Evolutionary conservation across 2,797 vertebrate genomes (phyloP).

Genomic region (Cryptoprocta ferox): DNA sequence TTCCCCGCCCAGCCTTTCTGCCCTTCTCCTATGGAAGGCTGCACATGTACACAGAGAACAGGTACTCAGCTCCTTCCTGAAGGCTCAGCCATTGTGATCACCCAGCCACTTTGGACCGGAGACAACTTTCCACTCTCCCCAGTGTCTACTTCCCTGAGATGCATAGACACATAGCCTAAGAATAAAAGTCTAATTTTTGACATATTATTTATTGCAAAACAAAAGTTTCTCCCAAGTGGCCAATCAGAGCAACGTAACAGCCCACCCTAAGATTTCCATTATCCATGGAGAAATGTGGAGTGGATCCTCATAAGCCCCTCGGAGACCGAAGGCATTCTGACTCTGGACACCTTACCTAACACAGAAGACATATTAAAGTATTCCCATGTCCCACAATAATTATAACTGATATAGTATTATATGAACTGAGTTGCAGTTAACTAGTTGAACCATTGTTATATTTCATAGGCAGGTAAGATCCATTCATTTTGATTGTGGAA

Average conservation of each 20-base stretch:
- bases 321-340: not conserved
- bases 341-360: not conserved
- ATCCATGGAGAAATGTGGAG: not conserved
- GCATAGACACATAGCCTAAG: not conserved
- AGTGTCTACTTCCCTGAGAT: not conserved
- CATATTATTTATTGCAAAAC: not conserved
- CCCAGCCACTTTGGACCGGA: not conserved
- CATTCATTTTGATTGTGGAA: not conserved
- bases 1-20: not conserved
- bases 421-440: not conserved
- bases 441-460: not conserved
- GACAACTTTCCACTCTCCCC: not conserved
- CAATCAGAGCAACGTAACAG: not conserved
- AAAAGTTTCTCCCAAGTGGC: not conserved
- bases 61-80: not conserved
- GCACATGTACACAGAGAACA: too few relatives aligned
- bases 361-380: too few relatives aligned
- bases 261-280: not conserved
- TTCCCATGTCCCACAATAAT: not conserved
- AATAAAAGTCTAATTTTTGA: not conserved
- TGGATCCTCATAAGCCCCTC: not conserved
- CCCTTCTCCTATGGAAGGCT: not conserved
- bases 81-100: too few relatives aligned
- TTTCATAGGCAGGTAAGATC: not conserved
- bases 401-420: not conserved